A percentile compares a stretch with the other conserved stretches of the same genome.
phyloP scores from a whole-genome alignment of 2,888 invertebrate species.

The Tinea semifulvella region DNA sequence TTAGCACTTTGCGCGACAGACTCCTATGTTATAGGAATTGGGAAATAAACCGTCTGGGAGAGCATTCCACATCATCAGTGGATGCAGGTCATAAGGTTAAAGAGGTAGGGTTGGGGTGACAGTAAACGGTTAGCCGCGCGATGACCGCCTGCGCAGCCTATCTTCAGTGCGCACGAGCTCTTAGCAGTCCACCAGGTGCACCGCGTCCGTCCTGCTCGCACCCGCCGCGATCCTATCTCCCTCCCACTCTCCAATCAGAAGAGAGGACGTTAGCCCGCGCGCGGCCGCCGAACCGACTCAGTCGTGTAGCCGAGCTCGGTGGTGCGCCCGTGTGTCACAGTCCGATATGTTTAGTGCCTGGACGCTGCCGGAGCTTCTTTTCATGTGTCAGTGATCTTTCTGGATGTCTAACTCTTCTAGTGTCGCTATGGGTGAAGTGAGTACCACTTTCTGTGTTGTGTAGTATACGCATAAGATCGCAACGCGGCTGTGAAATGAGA shows the following conservation, averaged over 20 bases:
- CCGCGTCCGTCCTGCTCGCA: slow-evolving; percentile 36
- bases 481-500: neutral
- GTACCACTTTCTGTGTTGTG: slow-evolving; percentile 26
- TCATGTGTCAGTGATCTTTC: slow-evolving; percentile 3
- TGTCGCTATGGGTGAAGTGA: slow-evolving; percentile 57
- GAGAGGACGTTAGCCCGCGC: slow-evolving; percentile 55
- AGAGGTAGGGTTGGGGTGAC: too few species aligned
- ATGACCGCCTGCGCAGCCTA: too few species aligned
- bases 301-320: neutral
- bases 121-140: neutral
- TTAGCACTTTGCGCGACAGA: too few species aligned
- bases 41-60: too few species aligned
- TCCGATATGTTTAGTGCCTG: slow-evolving; percentile 2
- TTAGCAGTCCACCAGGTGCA: too few species aligned
- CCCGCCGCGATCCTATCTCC: slow-evolving; percentile 3
- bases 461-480: too few species aligned
- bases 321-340: neutral
- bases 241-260: neutral
- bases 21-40: too few species aligned
- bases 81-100: too few species aligned
- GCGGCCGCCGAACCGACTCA: slow-evolving; percentile 36
- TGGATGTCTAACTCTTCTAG: slow-evolving; percentile 18
- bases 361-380: neutral
- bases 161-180: too few species aligned
- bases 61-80: too few species aligned